Evolutionary conservation across 2,888 invertebrate species (phyloP), one percentile per base, ranked within the genome.

Genomic region (Polymixis lichenea): DNA sequence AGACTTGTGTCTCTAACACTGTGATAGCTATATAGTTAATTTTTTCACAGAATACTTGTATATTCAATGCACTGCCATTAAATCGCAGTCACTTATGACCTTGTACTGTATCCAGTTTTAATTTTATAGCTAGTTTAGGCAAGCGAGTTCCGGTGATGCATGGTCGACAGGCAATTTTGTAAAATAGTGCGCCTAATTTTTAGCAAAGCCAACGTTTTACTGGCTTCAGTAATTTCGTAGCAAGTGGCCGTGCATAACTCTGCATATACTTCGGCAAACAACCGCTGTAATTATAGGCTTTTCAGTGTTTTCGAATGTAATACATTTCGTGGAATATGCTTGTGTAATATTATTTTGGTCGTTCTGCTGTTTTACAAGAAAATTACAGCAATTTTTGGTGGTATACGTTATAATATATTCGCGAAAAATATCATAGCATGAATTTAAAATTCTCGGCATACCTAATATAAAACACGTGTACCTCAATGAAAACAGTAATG

Each of bases 121-220:
- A 86, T 87, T 81, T 81, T 87, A 88, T 87, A 79, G 87, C 75
- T 84, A 84, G 87, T 86, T 82, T 79, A 88, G 62, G 82, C 72
- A 65, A 77, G 78, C 80, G 38, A 77, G 79, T 76, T 79, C 85
- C 85, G 76, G 88, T 88, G 86, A 86, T 86, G 88, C 85, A 86
- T 73, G 62, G 88, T 76, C 68, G 87, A 85, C 82, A 77, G 71
- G 87, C 85, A 82, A 86, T 88, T 86, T 88, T 67, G 85, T 86
- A 69, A 86, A 87, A 88, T 87, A 88, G 78, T 82, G 71, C 74
- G 66, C 87, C 74, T 87, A 79, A 82, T 88, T 88, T 88, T 88
- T 84, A 78, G 82, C 62, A 60, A 73, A 72, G 72, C 67, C 55
- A 78, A 77, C 68, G 72, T 72, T 79, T 62, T 72, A 69, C 72